Percentiles rank a stretch among this genome's conserved stretches.
phyloP scores from a whole-genome alignment of 2,113 vertebrate species.

The Nothoprocta pentlandii region DNA sequence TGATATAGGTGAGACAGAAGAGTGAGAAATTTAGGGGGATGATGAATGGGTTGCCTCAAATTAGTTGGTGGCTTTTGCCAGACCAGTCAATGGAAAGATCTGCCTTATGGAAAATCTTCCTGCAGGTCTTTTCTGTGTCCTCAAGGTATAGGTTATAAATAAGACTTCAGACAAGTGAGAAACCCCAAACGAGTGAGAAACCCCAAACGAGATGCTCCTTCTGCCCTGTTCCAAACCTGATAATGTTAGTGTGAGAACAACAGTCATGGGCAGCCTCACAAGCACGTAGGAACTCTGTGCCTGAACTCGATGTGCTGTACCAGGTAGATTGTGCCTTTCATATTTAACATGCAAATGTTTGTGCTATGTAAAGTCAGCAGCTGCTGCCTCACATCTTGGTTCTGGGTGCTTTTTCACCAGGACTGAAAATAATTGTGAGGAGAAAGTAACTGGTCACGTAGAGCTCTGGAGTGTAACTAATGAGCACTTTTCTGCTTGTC shows the following conservation, averaged over 20 bases:
- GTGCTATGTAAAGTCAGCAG: background rate
- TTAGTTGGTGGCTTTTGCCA: background rate
- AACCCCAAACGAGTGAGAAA: background rate
- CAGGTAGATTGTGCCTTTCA: background rate
- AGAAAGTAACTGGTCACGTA: background rate
- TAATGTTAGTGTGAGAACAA: background rate
- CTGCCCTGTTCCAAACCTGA: background rate
- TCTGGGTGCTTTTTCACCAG: background rate
- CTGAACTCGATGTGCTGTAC: background rate
- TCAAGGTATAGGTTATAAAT: background rate
- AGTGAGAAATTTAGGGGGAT: background rate
- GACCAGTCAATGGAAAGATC: background rate
- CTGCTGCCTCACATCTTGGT: background rate
- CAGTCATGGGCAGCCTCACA: rapidly evolving
- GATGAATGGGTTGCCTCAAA: background rate
- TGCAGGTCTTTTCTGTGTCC: background rate
- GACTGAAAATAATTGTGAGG: background rate
- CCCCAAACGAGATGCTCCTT: background rate
- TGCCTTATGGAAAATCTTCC: background rate
- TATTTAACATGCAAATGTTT: slow-evolving; percentile 1
- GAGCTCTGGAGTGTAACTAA: background rate
- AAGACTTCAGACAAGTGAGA: background rate
- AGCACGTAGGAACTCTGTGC: background rate
- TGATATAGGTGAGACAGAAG: background rate
- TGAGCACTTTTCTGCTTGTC: background rate